Conservation (phyloP, 2,113 vertebrate species). For the Glareola pratincola region DNA sequence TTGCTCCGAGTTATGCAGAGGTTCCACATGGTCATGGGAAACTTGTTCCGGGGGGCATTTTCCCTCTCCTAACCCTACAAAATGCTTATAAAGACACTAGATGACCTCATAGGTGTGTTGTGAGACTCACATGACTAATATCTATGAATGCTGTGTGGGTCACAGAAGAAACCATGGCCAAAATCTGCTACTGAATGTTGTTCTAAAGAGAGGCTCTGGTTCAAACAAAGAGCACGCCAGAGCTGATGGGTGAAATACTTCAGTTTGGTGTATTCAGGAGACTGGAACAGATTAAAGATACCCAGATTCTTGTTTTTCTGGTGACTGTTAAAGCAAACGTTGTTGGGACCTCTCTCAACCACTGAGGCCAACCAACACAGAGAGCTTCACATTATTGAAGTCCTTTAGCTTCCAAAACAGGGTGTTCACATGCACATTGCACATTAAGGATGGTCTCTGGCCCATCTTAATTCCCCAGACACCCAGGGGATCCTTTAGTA, state of each 20-base stretch:
- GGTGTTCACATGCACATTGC: neutral
- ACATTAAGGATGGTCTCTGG: neutral
- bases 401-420: neutral
- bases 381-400: fast-evolving
- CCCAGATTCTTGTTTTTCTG: neutral
- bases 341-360: neutral
- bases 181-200: neutral
- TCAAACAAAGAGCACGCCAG: neutral
- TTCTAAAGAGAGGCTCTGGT: neutral
- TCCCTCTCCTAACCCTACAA: neutral
- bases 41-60: neutral
- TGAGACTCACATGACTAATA: neutral
- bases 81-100: neutral
- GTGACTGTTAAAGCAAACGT: neutral
- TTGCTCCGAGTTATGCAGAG: neutral
- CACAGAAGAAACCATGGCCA: neutral
- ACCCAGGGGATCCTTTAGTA: neutral
- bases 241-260: neutral
- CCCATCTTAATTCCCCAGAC: neutral
- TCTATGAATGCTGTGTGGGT: fast-evolving
- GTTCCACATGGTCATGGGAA: neutral
- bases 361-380: neutral
- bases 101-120: fast-evolving
- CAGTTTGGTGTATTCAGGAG: neutral
- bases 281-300: neutral